Conservation (phyloP, 1,140 invertebrate genomes). For the Papilio xuthus region DNA sequence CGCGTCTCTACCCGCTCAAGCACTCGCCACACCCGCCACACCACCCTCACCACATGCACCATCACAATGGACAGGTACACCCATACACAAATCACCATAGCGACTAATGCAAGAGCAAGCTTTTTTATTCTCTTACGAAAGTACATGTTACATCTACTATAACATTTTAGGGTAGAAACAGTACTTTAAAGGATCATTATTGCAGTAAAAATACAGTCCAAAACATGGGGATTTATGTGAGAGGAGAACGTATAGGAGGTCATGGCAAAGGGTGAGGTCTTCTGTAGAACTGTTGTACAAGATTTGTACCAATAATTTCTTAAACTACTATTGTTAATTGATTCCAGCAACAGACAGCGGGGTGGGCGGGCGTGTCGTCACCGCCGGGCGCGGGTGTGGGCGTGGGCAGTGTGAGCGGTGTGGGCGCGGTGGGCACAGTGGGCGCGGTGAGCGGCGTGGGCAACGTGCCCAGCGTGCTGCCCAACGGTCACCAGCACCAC, state of each 20-base stretch:
- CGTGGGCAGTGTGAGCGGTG: constrained; percentile 7
- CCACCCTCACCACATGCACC: constrained; percentile 63
- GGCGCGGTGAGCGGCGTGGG: constrained; percentile 26
- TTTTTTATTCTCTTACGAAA: not conserved
- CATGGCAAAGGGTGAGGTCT: no score
- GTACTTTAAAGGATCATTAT: no score
- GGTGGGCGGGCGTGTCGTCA: constrained; percentile 67
- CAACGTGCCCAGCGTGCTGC: constrained; percentile 43
- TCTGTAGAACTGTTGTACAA: no score
- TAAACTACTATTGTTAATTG: not conserved
- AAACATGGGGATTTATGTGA: not conserved
- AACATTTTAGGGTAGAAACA: no score
- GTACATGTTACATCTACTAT: no score
- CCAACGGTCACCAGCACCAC: constrained; percentile 66
- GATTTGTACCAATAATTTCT: not conserved
- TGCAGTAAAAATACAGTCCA: no score
- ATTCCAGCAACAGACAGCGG: constrained; percentile 61
- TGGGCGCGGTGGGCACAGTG: constrained; percentile 2
- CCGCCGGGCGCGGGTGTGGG: constrained; percentile 55
- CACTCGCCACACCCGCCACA: constrained; percentile 65
- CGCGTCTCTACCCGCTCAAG: constrained; percentile 67
- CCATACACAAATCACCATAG: not conserved
- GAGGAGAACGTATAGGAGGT: no score
- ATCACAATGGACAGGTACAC: constrained; percentile 63
- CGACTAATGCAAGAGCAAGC: not conserved